These are phyloP conservation scores for Sepioteuthis lessoniana DNA, from an alignment of 2,888 invertebrate species.

Conservation along the genomic window DNA sequence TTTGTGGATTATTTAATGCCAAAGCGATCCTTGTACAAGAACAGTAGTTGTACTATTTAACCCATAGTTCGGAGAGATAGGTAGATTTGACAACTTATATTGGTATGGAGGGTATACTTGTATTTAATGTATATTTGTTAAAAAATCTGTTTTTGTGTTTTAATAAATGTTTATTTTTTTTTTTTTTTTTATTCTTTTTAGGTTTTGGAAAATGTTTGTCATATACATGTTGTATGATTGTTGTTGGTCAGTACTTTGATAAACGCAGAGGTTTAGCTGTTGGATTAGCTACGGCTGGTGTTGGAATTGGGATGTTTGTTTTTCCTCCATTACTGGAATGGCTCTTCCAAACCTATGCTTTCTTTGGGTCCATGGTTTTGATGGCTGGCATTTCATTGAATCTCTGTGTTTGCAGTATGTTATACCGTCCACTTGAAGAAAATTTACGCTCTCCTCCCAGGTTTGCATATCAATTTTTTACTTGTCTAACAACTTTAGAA, in stretches of 20 bases:
- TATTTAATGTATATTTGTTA: too few relatives aligned
- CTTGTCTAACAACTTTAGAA: too few relatives aligned
- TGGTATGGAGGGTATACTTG: too few relatives aligned
- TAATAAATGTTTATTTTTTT: background rate
- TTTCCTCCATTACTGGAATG: conserved; percentile 60
- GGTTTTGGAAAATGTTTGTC: conserved; percentile 63
- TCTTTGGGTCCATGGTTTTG: conserved; percentile 61
- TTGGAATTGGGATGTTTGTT: conserved; percentile 65
- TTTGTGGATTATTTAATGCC: too few relatives aligned
- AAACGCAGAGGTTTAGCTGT: conserved; percentile 63
- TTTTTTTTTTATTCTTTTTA: conserved; percentile 52
- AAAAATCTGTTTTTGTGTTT: too few relatives aligned
- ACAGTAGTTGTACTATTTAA: too few relatives aligned
- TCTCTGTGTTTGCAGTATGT: conserved; percentile 58
- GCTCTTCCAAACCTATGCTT: conserved; percentile 60
- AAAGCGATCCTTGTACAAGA: too few relatives aligned
- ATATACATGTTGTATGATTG: conserved; percentile 63
- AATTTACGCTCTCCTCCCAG: background rate
- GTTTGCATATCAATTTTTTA: background rate
- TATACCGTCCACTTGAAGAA: conserved; percentile 50
- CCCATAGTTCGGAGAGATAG: too few relatives aligned
- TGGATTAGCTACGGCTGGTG: conserved; percentile 65
- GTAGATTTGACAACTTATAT: too few relatives aligned
- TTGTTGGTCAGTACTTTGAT: conserved; percentile 65
- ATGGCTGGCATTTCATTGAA: conserved; percentile 60